Conservation (phyloP, 2,797 vertebrate genomes). For the Hoplostethus atlanticus region DNA sequence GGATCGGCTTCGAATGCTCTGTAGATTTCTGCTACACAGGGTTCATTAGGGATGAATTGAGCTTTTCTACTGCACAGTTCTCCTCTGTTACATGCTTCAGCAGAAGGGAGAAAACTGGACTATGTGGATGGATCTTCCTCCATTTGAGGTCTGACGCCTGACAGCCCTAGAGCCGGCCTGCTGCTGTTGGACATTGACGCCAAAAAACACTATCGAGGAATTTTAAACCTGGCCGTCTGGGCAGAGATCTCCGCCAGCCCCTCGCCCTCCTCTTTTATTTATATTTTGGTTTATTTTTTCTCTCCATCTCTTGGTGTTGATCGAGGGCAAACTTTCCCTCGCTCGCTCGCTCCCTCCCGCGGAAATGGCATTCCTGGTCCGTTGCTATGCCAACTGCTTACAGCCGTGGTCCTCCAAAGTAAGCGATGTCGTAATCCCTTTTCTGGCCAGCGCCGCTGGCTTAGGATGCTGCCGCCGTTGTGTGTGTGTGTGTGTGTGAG, state of each 20-base stretch:
- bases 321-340: conserved; percentile 89
- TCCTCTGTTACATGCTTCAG: conserved; percentile 9
- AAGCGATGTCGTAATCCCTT: conserved; percentile 90
- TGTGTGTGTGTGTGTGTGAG: conserved; percentile 32
- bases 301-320: conserved; percentile 68
- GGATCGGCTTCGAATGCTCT: conserved; percentile 31
- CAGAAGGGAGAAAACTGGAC: conserved; percentile 7
- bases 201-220: conserved; percentile 20
- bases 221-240: conserved; percentile 23
- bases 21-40: background rate
- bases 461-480: conserved; percentile 46
- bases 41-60: conserved; percentile 5
- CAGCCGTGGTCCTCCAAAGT: conserved; percentile 99
- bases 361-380: conserved; percentile 99
- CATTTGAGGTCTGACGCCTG: conserved; percentile 42
- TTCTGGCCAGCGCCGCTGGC: conserved; percentile 66
- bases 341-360: conserved; percentile 70
- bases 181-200: background rate
- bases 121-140: conserved; percentile 31
- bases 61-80: conserved; percentile 20
- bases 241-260: conserved; percentile 23
- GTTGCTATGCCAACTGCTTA: conserved; percentile 99
- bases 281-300: conserved; percentile 22
- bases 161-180: conserved; percentile 8
- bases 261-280: conserved; percentile 31